Percentiles rank a stretch among this genome's conserved stretches.
phyloP scores from a whole-genome alignment of 2,797 vertebrate species.

The Neosalanx taihuensis region DNA sequence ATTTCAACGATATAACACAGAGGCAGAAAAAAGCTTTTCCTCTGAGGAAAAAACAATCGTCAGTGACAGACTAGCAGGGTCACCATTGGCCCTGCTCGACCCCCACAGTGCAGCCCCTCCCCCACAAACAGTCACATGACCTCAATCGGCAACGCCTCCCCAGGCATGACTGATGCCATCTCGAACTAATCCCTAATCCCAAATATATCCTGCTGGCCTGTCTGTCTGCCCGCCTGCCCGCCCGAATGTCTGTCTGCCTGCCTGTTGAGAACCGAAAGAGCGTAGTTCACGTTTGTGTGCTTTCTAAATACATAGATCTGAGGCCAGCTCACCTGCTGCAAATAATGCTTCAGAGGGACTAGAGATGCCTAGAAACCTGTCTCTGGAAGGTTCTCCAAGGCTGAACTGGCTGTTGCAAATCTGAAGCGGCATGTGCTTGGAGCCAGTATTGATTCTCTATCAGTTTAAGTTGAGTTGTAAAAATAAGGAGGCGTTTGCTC shows the following conservation, averaged over 20 bases:
- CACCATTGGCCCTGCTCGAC: constrained; percentile 38
- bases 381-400: constrained; percentile 21
- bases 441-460: constrained; percentile 52
- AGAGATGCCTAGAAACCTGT: neutral
- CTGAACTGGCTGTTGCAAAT: constrained; percentile 42
- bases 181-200: constrained; percentile 53
- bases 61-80: constrained; percentile 73
- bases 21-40: constrained; percentile 43
- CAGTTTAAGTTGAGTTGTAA: constrained; percentile 44
- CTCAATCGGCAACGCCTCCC: constrained; percentile 61
- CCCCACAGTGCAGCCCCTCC: constrained; percentile 16
- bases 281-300: neutral
- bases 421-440: constrained; percentile 23
- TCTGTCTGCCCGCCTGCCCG: too few species aligned
- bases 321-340: too few species aligned
- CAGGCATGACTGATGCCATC: constrained; percentile 52
- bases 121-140: constrained; percentile 63
- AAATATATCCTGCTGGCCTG: constrained; percentile 32
- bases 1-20: constrained; percentile 62
- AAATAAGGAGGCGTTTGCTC: constrained; percentile 39
- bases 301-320: too few species aligned
- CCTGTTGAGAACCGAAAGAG: neutral
- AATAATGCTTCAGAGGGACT: too few species aligned
- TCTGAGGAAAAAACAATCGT: constrained; percentile 64
- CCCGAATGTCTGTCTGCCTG: constrained; percentile 9